A percentile compares a stretch with the other conserved stretches of the same genome.
Conservation (phyloP, 2,888 invertebrate species). For the Lithophane ornitopus region DNA sequence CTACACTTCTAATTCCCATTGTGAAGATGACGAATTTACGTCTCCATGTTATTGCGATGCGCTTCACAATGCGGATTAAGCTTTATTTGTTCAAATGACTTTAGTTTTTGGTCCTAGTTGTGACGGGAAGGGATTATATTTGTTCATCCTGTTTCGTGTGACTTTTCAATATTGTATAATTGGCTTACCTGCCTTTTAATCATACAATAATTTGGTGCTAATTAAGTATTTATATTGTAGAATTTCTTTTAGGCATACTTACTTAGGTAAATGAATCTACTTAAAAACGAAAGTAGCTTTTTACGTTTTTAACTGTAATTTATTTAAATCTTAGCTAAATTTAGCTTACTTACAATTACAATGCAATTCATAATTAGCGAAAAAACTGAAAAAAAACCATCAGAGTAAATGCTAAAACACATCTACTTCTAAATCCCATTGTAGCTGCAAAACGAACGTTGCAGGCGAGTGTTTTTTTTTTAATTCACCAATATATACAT, state of each 20-base stretch:
- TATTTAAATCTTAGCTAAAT: neutral
- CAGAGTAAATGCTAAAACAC: no score
- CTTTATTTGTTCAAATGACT: conserved; percentile 88
- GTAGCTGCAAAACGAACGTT: no score
- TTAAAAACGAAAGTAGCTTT: neutral
- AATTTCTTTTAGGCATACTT: neutral
- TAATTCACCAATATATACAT: no score
- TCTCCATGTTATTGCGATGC: conserved; percentile 85
- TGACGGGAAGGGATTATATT: conserved; percentile 72
- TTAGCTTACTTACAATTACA: neutral
- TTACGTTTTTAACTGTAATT: neutral
- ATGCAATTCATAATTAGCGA: no score
- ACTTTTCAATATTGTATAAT: conserved; percentile 65
- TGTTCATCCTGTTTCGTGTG: conserved; percentile 75
- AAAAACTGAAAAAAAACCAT: no score
- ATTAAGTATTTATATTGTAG: neutral
- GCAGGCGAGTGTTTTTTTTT: no score
- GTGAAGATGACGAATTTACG: conserved; percentile 82
- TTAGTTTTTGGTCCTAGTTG: conserved; percentile 74
- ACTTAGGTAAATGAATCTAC: neutral
- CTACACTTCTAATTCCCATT: conserved; percentile 88
- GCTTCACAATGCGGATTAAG: conserved; percentile 85
- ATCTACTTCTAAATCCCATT: no score
- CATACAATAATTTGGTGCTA: conserved; percentile 17
- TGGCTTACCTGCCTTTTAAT: conserved; percentile 52